Base-by-base conservation (phyloP, 2,113 vertebrate genomes). In the Rhinopomastus cyanomelas region DNA sequence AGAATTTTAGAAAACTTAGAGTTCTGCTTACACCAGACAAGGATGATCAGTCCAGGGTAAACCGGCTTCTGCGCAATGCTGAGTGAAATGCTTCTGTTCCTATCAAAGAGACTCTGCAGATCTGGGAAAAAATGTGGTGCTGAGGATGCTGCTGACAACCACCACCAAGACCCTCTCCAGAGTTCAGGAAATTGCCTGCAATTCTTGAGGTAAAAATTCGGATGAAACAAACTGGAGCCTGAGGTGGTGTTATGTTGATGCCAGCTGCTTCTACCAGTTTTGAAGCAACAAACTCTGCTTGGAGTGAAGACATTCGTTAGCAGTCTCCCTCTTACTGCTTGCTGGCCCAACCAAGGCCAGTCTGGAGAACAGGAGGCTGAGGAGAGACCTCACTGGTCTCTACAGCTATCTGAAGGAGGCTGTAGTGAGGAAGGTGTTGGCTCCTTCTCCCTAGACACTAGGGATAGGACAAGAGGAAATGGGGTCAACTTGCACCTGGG, bases 281-380 rank as follows among this genome's bases (percentile, higher is more conserved):
- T 61, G 81, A 77, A 88, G 78, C 51, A 81, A 55, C 27, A 15
- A 9, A 42, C 18, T 81, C 46, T 77, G 52, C 72, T 93, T 0
- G 0, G 60, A 92, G 92, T 6, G 0, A 93, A 94, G 74, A 91
- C 52, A 87, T 85, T 92, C 85, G 90, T 91, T 95, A 95, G 60
- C 81, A 95, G 94, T 90, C 75, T 95, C 83, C 85, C 88, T 87
- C 88, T 87, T 92, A 73, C 77, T 95, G 95, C 88, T 84, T 95
- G 93, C 94, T 94, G 87, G 56, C 88, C 90, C 88, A 95, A 42
- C 39, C 39, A 42, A 42, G 39, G 39, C 39, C 39, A 42, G 39
- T 15, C 39, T 42, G 39, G 39, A 42, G 39, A 42, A 42, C 11
- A 42, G 39, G 39, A 42, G 39, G 39, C 39, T 42, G 39, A 42